phyloP scores from a whole-genome alignment of 2,797 vertebrate genomes.

The Onychomys arenicola region DNA sequence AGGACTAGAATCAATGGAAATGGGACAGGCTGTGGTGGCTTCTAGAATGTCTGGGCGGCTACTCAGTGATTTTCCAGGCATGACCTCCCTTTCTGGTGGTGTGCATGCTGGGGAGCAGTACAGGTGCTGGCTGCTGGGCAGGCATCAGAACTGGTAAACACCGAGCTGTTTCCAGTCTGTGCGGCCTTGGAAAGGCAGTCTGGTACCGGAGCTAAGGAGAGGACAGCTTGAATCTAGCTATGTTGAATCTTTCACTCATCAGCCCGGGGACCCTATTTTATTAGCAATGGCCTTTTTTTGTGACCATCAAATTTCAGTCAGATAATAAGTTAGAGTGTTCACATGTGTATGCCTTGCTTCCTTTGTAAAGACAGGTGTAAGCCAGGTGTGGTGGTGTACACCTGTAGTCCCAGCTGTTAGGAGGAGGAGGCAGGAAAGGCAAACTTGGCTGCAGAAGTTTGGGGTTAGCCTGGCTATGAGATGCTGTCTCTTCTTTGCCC shows the following conservation, averaged over 20 bases:
- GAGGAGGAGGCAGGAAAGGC: not conserved
- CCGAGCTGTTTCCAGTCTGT: conserved; percentile 29
- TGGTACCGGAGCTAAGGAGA: conserved; percentile 12
- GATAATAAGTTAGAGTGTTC: conserved; percentile 9
- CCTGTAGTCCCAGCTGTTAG: not conserved
- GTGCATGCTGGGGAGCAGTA: not conserved
- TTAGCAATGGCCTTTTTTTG: conserved; percentile 15
- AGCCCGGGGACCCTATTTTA: not conserved
- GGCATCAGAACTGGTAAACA: conserved; percentile 19
- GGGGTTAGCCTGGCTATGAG: not conserved
- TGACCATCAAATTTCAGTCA: conserved; percentile 45
- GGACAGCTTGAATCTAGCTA: conserved; percentile 32
- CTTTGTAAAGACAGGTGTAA: conserved; percentile 44
- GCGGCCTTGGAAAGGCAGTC: conserved; percentile 20
- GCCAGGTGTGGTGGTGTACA: not conserved
- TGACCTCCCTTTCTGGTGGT: conserved; percentile 60
- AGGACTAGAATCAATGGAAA: conserved; percentile 56
- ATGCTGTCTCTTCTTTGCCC: not conserved
- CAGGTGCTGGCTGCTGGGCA: not conserved
- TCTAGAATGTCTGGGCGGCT: conserved; percentile 69
- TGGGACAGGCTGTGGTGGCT: conserved; percentile 35
- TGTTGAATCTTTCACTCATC: conserved; percentile 27
- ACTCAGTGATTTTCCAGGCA: conserved; percentile 76
- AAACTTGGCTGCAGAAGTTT: not conserved
- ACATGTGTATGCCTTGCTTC: conserved; percentile 16